Base-by-base conservation (phyloP, 1,140 invertebrate genomes). In the Anastrepha ludens region DNA sequence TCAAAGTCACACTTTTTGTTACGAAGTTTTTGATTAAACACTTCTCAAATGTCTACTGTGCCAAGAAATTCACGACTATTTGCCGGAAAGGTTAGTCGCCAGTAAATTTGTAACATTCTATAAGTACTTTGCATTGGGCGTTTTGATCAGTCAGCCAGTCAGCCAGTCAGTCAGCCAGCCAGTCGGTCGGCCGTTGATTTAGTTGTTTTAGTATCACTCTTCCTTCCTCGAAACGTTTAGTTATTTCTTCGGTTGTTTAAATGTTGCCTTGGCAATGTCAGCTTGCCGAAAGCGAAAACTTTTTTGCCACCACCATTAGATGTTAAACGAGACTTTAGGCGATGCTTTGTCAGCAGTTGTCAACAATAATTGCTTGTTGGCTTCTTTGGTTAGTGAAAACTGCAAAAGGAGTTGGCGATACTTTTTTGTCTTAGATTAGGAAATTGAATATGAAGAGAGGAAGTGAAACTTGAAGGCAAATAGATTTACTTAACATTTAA, bases 311-410 rank as follows among this genome's bases (percentile, higher is more conserved):
- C 41, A 17, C 41, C 67, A 74, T 74, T 74, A 74, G 39, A 74
- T 74, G 67, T 47, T 74, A 74, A 47, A 74, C 41, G 67, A 15
- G 67, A 44, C 67, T 74, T 74, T 15, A 74, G 67, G 67, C 67
- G 6, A 6, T 74, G 67, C 67, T 67, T 67, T 67, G 64, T 67
- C 64, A 74, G 67, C 67, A 74, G 67, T 74, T 44, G 39, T 74
- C 67, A 74, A 74, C 67, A 74, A 74, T 74, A 74, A 74, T 74
- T 74, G 67, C 67, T n/a, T 39, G 67, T 74, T 74, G 67, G 67
- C 67, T 44, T 17, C 47, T 74, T 74, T 20, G 39, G 39, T 29
- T 29, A 29, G 29, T 29, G 29, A 29, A 29, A 29, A 29, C 29
- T 29, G 29, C 29, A 60, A 17, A 9, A 20, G n/a, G 20, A 64